phyloP scores from a whole-genome alignment of 2,113 vertebrate genomes.

The Tympanuchus pallidicinctus region DNA sequence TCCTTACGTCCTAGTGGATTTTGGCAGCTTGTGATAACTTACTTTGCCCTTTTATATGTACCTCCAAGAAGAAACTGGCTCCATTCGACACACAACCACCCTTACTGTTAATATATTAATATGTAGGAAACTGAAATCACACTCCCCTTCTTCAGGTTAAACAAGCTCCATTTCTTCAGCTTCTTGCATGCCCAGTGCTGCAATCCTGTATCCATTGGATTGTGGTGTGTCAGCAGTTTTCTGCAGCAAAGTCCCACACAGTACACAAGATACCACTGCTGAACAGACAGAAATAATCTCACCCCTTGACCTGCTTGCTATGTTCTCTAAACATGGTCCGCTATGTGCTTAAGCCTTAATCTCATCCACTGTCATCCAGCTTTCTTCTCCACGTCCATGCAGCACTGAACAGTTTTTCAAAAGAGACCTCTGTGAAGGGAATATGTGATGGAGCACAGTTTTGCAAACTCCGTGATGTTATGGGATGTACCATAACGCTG shows the following conservation, averaged over 20 bases:
- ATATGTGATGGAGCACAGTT: not conserved
- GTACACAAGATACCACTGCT: not conserved
- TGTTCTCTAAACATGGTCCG: fast-evolving
- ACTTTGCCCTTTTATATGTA: not conserved
- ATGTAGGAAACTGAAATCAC: not conserved
- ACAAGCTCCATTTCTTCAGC: not conserved
- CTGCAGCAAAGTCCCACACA: not conserved
- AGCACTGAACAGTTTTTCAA: not conserved
- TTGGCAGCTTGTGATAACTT: not conserved
- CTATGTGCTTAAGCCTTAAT: not conserved
- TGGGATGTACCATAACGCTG: fast-evolving
- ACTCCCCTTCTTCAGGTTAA: not conserved
- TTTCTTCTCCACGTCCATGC: not conserved
- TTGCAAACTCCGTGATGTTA: not conserved
- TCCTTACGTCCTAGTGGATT: not conserved
- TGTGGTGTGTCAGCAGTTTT: not conserved
- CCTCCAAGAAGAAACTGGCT: not conserved
- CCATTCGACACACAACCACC: not conserved
- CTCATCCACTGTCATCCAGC: not conserved
- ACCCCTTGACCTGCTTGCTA: not conserved
- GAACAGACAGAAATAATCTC: not conserved
- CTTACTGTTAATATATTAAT: not conserved
- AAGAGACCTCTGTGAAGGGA: not conserved
- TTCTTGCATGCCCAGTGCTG: not conserved
- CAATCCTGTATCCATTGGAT: not conserved